Percentiles rank a stretch among this genome's conserved stretches.
These are phyloP conservation scores for Cryptotermes secundus DNA, from an alignment of 1,140 invertebrate genomes.

Conservation along the genomic window DNA sequence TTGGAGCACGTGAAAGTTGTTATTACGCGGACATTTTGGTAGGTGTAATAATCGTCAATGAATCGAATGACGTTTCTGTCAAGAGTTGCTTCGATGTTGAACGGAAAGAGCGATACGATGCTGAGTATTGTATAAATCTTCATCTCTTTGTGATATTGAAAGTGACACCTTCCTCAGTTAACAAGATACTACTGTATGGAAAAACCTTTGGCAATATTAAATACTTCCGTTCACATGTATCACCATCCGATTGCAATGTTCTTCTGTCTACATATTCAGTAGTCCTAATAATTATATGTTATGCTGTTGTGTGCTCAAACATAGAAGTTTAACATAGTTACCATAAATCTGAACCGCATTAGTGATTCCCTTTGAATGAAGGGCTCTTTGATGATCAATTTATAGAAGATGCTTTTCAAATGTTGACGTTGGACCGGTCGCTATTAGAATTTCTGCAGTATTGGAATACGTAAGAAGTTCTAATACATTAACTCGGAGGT, in stretches of 20 bases:
- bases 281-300: no score
- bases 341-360: neutral
- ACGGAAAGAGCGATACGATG: neutral
- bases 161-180: neutral
- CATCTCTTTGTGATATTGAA: neutral
- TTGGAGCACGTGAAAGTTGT: neutral
- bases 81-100: neutral
- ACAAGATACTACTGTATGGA: no score
- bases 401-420: neutral
- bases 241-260: no score
- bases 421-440: no score
- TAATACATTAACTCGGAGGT: no score
- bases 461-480: no score
- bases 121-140: neutral
- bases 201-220: no score
- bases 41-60: neutral
- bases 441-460: no score
- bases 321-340: neutral
- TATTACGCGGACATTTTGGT: neutral
- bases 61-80: neutral
- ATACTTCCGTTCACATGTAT: no score
- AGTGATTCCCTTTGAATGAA: neutral
- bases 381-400: slow-evolving; percentile 3
- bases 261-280: no score
- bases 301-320: no score